A percentile compares a stretch with the other conserved stretches of the same genome.
Conservation (phyloP, 37 sponge, comb jelly and placozoan species). For the Diacarnus erythraeanus region DNA sequence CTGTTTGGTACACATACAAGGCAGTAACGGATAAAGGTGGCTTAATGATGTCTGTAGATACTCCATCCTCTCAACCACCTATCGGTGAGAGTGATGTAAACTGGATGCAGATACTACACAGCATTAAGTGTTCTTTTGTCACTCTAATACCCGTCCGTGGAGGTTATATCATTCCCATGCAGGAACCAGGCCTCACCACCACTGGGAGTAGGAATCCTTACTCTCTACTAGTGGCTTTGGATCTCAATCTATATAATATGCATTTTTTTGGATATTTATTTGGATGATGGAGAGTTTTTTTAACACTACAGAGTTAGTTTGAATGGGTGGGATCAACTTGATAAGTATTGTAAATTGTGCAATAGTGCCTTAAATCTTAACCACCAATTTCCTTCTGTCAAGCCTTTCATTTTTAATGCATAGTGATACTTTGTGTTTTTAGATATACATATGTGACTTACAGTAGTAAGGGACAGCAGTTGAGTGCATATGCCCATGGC, state of each 20-base stretch:
- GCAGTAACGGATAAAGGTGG: neutral
- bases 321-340: neutral
- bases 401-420: no score
- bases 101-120: no score
- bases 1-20: conserved; percentile 47
- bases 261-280: conserved; percentile 68
- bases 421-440: neutral
- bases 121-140: no score
- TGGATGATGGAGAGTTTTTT: conserved; percentile 21
- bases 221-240: conserved; percentile 78
- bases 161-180: conserved; percentile 32
- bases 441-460: neutral
- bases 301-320: neutral
- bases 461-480: neutral
- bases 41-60: no score
- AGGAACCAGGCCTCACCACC: conserved; percentile 73
- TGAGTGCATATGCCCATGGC: neutral
- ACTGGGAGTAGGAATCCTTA: conserved; percentile 57
- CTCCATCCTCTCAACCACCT: neutral
- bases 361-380: neutral
- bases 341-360: neutral
- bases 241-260: neutral
- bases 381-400: neutral
- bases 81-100: no score
- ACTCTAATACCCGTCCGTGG: conserved; percentile 64